Base-by-base conservation (phyloP, 2,113 vertebrate species). In the Anguilla japonica region DNA sequence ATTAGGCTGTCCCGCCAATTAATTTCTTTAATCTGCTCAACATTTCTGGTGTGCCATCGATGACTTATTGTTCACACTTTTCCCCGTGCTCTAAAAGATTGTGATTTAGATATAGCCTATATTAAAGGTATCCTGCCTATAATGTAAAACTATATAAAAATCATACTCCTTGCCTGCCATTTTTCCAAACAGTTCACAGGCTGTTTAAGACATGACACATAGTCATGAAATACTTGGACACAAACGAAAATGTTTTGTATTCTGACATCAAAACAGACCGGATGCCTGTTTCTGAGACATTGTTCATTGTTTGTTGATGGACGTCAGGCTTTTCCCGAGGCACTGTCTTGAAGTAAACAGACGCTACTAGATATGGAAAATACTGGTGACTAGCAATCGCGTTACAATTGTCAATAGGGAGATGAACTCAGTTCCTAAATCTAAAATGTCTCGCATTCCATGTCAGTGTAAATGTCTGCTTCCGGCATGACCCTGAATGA, bases 401-500 rank as follows among this genome's bases (percentile, higher is more conserved):
- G 34, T 71, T n/a, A 71, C 63, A 71, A 71, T 71, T 16, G 26
- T 20, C 63, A 16, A 71, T n/a, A 71, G 20, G n/a, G 22, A n/a
- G 20, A 71, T 20, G 20, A 26, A 71, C 26, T 22, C 20, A 7
- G 26, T 71, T 5, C 63, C 63, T n/a, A 71, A 26, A 71, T 16
- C 63, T n/a, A 71, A 71, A 71, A 71, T 26, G 63, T 71, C 63
- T 71, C n/a, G 63, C 63, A 71, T 71, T 71, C 63, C 63, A 71
- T 20, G 20, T 71, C 20, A 71, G 20, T 8, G 63, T 71, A n/a
- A 20, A 71, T 71, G 63, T 26, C 63, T 71, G 63, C 63, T 20
- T n/a, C 16, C 63, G 26, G 63, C 4, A 71, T n/a, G 63, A 71
- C 81, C 88, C 26, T 89, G 94, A 94, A 94, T 95, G 93, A 93